Base-by-base conservation (phyloP, 2,888 invertebrate genomes). In the Ligdia adustata region DNA sequence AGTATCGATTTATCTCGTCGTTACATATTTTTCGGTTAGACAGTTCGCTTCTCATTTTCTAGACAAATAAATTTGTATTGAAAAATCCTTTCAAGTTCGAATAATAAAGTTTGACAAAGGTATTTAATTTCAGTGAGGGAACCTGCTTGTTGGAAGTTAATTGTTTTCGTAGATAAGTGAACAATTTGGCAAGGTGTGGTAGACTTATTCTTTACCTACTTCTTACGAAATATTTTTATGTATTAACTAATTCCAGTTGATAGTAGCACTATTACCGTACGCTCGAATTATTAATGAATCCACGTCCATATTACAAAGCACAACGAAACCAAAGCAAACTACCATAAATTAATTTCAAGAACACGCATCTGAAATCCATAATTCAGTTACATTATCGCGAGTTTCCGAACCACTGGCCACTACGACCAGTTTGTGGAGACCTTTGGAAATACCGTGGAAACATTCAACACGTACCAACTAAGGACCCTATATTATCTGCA, bases 311-410 rank as follows among this genome's bases (percentile, higher is more conserved):
- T 35, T 20, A 38, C 33, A 42, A 15, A 29, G 20, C 46, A 38
- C 33, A 41, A 33, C 45, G 20, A 44, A 55, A 51, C 48, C 33
- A 44, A 47, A 57, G 35, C 44, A 40, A 60, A 60, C 53, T 42
- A 51, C 47, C 55, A 59, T 57, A 66, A 68, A 73, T 73, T 71
- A 66, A 68, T 60, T 66, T 63, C 48, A 56, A 60, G 60, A 61
- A 52, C 55, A 58, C 55, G 52, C 61, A 58, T 65, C 63, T 62
- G 57, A 66, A 73, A 72, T 78, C 66, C 75, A 78, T 80, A 78
- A 80, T 76, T 80, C 76, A 79, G 65, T 65, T 65, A 72, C 71
- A 75, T 80, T 84, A 86, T 85, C 83, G 69, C 54, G 62, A 72
- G 76, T 79, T 86, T 85, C 85, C 79, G 68, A 75, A 71, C 75